Percentiles rank a stretch among this genome's conserved stretches.
Evolutionary conservation across 1,140 invertebrate genomes (phyloP).

Genomic region (Trinorchestia longiramus): DNA sequence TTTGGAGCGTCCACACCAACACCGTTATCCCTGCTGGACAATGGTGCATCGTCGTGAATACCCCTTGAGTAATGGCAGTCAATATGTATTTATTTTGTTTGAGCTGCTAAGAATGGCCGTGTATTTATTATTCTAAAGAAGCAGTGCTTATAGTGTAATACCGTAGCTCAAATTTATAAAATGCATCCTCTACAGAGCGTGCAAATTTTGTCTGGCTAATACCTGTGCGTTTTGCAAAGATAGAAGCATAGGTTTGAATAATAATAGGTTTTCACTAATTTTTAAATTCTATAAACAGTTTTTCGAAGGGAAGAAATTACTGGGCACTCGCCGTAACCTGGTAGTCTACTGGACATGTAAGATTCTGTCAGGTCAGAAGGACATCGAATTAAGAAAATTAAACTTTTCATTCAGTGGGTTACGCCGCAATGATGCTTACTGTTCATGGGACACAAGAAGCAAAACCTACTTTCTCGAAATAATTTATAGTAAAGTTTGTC

Average conservation of each 20-base stretch:
- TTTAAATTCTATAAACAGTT: not conserved
- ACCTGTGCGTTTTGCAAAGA: not conserved
- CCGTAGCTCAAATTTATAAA: not conserved
- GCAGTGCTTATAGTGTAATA: too few species aligned
- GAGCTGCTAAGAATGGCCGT: not conserved
- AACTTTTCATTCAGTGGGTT: too few species aligned
- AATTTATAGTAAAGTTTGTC: too few species aligned
- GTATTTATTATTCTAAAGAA: not conserved
- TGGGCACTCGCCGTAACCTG: not conserved
- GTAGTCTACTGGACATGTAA: not conserved
- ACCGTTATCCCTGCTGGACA: not conserved
- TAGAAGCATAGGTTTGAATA: not conserved
- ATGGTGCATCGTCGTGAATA: not conserved
- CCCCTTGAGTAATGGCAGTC: not conserved
- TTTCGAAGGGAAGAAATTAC: not conserved
- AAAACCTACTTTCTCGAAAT: too few species aligned
- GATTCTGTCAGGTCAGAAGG: not conserved
- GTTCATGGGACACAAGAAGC: too few species aligned
- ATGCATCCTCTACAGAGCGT: not conserved
- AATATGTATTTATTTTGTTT: not conserved
- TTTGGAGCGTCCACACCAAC: not conserved
- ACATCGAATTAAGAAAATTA: too few species aligned
- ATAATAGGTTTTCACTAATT: not conserved
- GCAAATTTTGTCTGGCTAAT: not conserved
- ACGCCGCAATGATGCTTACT: too few species aligned